These are phyloP conservation scores for Falco cherrug DNA, from an alignment of 2,797 vertebrate genomes.

Conservation along the genomic window DNA sequence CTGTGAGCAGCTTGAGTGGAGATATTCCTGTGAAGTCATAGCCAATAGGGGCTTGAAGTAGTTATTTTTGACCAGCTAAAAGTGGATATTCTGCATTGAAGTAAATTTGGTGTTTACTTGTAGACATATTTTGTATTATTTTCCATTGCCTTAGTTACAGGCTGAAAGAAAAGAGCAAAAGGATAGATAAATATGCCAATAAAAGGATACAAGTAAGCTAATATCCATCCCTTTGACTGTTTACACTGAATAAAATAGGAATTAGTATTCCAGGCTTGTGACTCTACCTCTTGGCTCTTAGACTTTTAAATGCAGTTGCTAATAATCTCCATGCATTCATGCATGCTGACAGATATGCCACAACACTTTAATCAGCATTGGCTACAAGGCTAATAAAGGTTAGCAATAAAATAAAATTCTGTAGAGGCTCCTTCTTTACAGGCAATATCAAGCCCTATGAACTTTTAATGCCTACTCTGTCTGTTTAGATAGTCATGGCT, in stretches of 20 bases:
- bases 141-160: slow-evolving; percentile 12
- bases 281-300: slow-evolving; percentile 62
- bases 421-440: slow-evolving; percentile 70
- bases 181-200: slow-evolving; percentile 32
- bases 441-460: slow-evolving; percentile 76
- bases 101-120: not conserved
- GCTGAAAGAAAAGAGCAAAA: not conserved
- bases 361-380: slow-evolving; percentile 70
- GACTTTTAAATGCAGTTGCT: slow-evolving; percentile 75
- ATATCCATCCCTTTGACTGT: not conserved
- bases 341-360: slow-evolving; percentile 69
- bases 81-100: not conserved
- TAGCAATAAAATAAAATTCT: slow-evolving; percentile 78
- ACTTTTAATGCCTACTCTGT: slow-evolving; percentile 75
- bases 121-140: slow-evolving; percentile 3
- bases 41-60: not conserved
- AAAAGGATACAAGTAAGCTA: slow-evolving; percentile 5
- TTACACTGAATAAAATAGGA: slow-evolving; percentile 18
- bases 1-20: not conserved
- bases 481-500: slow-evolving; percentile 77
- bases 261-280: slow-evolving; percentile 71
- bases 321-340: slow-evolving; percentile 71
- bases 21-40: not conserved
- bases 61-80: not conserved
- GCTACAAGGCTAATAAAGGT: slow-evolving; percentile 76